A percentile compares a stretch with the other conserved stretches of the same genome.
Conservation (phyloP, 2,888 invertebrate species). For the Phrixothrix hirtus region DNA sequence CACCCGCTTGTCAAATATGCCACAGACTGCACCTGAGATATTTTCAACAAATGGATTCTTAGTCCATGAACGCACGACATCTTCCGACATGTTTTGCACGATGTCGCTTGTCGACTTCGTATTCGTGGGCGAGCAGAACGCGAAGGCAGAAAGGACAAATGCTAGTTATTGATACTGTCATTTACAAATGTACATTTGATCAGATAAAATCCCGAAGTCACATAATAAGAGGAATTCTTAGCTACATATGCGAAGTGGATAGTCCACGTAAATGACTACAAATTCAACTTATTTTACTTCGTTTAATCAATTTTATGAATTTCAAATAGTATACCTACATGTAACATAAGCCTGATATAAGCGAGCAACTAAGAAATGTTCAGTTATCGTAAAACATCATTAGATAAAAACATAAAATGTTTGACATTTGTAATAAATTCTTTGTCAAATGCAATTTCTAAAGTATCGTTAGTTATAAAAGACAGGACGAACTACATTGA, state of each 20-base stretch:
- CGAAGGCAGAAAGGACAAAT: constrained; percentile 46
- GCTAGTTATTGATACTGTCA: constrained; percentile 51
- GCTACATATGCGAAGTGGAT: constrained; percentile 20
- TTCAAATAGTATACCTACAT: constrained; percentile 12
- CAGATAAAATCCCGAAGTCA: constrained; percentile 39
- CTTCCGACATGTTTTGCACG: constrained; percentile 37
- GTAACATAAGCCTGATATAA: neutral
- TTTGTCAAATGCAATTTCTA: too few relatives aligned
- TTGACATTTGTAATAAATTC: too few relatives aligned
- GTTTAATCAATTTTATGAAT: constrained; percentile 12
- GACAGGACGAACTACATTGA: too few relatives aligned
- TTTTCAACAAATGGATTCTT: constrained; percentile 29
- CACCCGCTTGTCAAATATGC: constrained; percentile 26
- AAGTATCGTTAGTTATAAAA: too few relatives aligned
- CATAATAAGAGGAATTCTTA: constrained; percentile 31
- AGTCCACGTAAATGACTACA: constrained; percentile 23
- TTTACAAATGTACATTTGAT: constrained; percentile 49
- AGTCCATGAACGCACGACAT: constrained; percentile 26
- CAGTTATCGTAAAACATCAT: too few relatives aligned
- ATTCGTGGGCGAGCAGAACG: constrained; percentile 38
- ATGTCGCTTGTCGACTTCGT: constrained; percentile 36
- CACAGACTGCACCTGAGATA: constrained; percentile 17
- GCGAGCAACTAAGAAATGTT: neutral
- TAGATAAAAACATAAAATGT: too few relatives aligned
- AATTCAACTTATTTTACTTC: constrained; percentile 16